A percentile compares a stretch with the other conserved stretches of the same genome.
These are phyloP conservation scores for Tinamus guttatus DNA, from an alignment of 2,113 vertebrate species.

Conservation along the genomic window DNA sequence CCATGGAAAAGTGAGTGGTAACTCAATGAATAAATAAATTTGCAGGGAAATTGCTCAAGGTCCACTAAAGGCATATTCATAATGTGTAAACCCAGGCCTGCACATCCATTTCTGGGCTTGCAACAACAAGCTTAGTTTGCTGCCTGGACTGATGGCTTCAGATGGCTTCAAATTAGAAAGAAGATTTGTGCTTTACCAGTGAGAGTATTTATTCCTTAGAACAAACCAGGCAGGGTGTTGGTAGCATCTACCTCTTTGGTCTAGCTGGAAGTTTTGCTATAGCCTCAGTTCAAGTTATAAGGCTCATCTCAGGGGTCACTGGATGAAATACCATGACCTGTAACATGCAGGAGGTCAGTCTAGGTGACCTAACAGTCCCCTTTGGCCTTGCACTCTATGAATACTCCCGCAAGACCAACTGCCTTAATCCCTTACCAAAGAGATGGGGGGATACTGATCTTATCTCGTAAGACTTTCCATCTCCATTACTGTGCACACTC, in stretches of 20 bases:
- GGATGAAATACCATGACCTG: neutral
- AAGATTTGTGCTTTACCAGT: neutral
- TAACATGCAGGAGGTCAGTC: neutral
- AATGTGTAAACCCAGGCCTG: neutral
- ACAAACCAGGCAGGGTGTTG: neutral
- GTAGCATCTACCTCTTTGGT: neutral
- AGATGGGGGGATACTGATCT: slow-evolving; percentile 52
- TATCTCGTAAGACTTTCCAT: slow-evolving; percentile 70
- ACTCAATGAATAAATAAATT: neutral
- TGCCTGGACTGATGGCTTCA: neutral
- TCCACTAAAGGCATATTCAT: neutral
- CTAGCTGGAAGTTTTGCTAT: neutral
- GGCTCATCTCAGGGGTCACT: neutral
- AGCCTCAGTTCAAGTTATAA: neutral
- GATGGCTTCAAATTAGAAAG: neutral
- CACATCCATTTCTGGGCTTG: neutral
- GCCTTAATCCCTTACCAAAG: slow-evolving; percentile 67
- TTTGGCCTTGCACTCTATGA: slow-evolving; percentile 38
- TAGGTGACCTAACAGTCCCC: slow-evolving; percentile 35
- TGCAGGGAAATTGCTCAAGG: neutral
- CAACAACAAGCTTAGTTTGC: neutral
- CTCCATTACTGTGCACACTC: slow-evolving; percentile 49
- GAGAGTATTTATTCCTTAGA: neutral
- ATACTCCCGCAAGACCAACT: slow-evolving; percentile 60
- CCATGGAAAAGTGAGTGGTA: rapidly evolving